Evolutionary conservation across 2,888 invertebrate species (phyloP).

Genomic region (Xestia ashworthii): DNA sequence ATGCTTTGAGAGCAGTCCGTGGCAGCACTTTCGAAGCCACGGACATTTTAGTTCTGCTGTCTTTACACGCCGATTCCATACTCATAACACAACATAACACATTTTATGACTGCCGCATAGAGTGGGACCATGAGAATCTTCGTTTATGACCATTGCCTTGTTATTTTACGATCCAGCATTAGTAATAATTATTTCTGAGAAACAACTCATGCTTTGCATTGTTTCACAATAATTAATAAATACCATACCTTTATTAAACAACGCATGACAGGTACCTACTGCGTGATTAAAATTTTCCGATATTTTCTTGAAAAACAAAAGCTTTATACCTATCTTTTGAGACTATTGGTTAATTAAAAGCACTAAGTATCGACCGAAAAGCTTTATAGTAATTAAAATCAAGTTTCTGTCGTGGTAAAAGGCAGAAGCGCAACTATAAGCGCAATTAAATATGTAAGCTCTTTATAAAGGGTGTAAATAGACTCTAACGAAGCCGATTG

Average conservation of each 20-base stretch:
- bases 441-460: not conserved
- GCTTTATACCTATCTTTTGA: not conserved
- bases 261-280: too few relatives aligned
- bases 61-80: not conserved
- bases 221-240: constrained; percentile 31
- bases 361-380: not conserved
- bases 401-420: not conserved
- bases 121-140: constrained; percentile 16
- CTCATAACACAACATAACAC: too few relatives aligned
- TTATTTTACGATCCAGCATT: constrained; percentile 16
- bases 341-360: not conserved
- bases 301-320: not conserved
- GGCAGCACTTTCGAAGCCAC: not conserved
- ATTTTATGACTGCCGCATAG: constrained; percentile 17
- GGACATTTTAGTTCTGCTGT: not conserved
- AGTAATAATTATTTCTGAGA: constrained; percentile 25
- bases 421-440: not conserved
- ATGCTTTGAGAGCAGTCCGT: not conserved
- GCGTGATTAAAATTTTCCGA: not conserved
- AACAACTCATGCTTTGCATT: constrained; percentile 8
- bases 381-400: not conserved
- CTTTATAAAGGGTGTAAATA: too few relatives aligned
- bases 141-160: constrained; percentile 29
- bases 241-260: constrained; percentile 1
- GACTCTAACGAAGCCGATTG: too few relatives aligned